These are phyloP conservation scores for Micropoecilia bifurca DNA, from an alignment of 2,797 vertebrate genomes.

Conservation along the genomic window DNA sequence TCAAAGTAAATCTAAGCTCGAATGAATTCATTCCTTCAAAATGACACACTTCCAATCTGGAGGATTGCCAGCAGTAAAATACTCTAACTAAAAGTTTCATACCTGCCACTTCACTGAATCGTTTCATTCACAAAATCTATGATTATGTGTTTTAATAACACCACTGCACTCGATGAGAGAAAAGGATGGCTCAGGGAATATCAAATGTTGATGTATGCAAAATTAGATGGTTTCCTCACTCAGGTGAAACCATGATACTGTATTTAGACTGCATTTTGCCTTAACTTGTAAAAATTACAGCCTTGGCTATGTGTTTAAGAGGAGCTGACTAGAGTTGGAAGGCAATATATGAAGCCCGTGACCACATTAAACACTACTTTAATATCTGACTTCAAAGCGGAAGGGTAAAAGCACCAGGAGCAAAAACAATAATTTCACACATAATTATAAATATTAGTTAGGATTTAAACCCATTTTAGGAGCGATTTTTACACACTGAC, in stretches of 20 bases:
- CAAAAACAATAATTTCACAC: constrained; percentile 84
- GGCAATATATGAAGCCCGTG: constrained; percentile 75
- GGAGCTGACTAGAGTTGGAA: constrained; percentile 75
- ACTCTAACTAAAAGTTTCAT: constrained; percentile 62
- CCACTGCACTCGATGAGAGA: constrained; percentile 60
- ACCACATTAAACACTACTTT: constrained; percentile 87
- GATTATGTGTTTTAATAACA: constrained; percentile 83
- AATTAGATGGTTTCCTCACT: constrained; percentile 76
- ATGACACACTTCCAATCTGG: constrained; percentile 51
- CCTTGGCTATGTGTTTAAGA: constrained; percentile 82
- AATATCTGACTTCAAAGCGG: constrained; percentile 84
- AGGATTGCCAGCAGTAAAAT: constrained; percentile 55
- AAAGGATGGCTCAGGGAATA: constrained; percentile 68
- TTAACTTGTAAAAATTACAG: constrained; percentile 88
- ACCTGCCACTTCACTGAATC: constrained; percentile 68
- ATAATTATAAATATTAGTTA: constrained; percentile 83
- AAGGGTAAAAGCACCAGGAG: constrained; percentile 66
- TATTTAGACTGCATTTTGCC: constrained; percentile 86
- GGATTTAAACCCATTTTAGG: constrained; percentile 74
- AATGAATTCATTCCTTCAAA: constrained; percentile 46
- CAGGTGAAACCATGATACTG: constrained; percentile 85
- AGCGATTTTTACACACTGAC: constrained; percentile 68
- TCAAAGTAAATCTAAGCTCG: constrained; percentile 33
- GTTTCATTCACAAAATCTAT: constrained; percentile 81
- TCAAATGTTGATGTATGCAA: constrained; percentile 73